A percentile compares a stretch with the other conserved stretches of the same genome.
Evolutionary conservation across 2,797 vertebrate species (phyloP).

Genomic region (Pterois miles): DNA sequence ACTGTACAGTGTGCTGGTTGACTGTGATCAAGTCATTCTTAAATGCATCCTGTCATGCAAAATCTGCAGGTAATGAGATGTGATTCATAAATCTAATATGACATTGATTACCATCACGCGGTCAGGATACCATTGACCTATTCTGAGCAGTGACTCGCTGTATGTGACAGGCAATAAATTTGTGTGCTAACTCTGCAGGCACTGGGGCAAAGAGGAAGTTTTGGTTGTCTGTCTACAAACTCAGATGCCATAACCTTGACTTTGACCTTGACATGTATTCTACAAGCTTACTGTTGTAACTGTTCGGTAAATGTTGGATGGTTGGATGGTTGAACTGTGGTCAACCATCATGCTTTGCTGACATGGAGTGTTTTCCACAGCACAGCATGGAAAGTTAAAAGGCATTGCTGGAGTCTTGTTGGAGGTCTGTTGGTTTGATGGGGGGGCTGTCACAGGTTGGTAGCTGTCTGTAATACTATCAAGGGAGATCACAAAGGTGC

Average conservation of each 20-base stretch:
- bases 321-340: too few species aligned
- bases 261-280: neutral
- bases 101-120: conserved; percentile 26
- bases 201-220: neutral
- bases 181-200: neutral
- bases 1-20: neutral
- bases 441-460: too few species aligned
- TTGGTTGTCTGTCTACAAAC: neutral
- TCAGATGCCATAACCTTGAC: neutral
- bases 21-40: neutral
- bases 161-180: conserved; percentile 18
- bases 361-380: too few species aligned
- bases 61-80: conserved; percentile 18
- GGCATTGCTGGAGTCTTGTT: too few species aligned
- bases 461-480: neutral
- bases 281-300: neutral
- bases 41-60: conserved; percentile 9
- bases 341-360: too few species aligned
- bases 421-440: too few species aligned
- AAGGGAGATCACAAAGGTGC: neutral
- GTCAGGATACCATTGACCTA: conserved; percentile 14
- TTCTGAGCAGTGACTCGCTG: neutral
- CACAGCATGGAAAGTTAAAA: too few species aligned
- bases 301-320: conserved; percentile 2
- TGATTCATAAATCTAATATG: conserved; percentile 23